Conservation (phyloP, 2,888 invertebrate species). For the Horisme vitalbata region DNA sequence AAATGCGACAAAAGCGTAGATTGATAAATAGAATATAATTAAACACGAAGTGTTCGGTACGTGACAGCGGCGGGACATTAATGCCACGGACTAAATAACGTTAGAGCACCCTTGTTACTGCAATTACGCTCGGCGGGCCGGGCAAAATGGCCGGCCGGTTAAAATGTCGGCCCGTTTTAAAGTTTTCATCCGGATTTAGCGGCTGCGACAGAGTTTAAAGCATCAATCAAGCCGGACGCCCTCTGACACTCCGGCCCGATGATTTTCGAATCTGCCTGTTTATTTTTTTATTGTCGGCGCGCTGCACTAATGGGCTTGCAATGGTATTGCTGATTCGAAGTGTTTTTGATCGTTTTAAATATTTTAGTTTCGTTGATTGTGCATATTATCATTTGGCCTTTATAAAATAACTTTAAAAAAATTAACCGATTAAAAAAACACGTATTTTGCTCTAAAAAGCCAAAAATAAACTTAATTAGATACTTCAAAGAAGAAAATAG, state of each 20-base stretch:
- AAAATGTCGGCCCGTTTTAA: conserved; percentile 63
- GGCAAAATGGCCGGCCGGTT: conserved; percentile 53
- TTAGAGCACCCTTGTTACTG: conserved; percentile 78
- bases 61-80: conserved; percentile 67
- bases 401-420: no score
- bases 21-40: conserved; percentile 69
- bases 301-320: conserved; percentile 21
- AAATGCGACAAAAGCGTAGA: conserved; percentile 47
- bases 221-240: conserved; percentile 56
- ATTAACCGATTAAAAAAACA: no score
- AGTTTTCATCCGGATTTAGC: conserved; percentile 63
- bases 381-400: no score
- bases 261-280: conserved; percentile 47
- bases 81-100: conserved; percentile 74
- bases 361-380: conserved; percentile 2
- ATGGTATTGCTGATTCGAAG: conserved; percentile 12
- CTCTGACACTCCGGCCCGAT: conserved; percentile 40
- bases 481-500: no score
- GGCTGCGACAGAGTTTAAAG: conserved; percentile 57
- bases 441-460: no score
- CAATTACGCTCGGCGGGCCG: conserved; percentile 60
- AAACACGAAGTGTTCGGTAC: conserved; percentile 61
- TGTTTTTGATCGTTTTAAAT: conserved; percentile 11
- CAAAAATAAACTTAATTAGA: no score
- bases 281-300: conserved; percentile 38